Evolutionary conservation across 2,888 invertebrate genomes (phyloP).

Genomic region (Aethes cnicana): DNA sequence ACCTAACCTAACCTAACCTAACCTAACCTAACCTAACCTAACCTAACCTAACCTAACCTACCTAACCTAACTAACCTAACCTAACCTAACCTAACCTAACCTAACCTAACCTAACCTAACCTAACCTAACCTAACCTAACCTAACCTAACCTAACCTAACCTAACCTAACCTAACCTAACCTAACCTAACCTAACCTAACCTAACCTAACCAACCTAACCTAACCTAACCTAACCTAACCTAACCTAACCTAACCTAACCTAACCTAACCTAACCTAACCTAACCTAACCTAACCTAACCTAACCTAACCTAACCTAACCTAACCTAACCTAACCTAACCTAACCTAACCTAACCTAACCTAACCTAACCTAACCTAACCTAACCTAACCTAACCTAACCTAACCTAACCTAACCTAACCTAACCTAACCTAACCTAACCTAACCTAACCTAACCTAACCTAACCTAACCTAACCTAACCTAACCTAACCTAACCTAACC

Average conservation of each 20-base stretch:
- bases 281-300: conserved; percentile 32
- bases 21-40: conserved; percentile 31
- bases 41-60: conserved; percentile 27
- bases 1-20: conserved; percentile 25
- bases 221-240: conserved; percentile 33
- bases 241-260: conserved; percentile 32
- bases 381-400: conserved; percentile 31
- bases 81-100: conserved; percentile 30
- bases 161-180: conserved; percentile 31
- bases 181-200: conserved; percentile 33
- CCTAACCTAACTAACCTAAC: conserved; percentile 31
- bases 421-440: conserved; percentile 33
- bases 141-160: conserved; percentile 34
- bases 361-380: conserved; percentile 34
- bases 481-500: conserved; percentile 35
- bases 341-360: conserved; percentile 32
- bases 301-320: conserved; percentile 34
- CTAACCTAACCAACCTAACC: conserved; percentile 33
- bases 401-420: conserved; percentile 33
- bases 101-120: too few relatives aligned
- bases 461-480: conserved; percentile 36
- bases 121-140: conserved; percentile 29
- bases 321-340: conserved; percentile 33
- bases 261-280: conserved; percentile 33
- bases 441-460: conserved; percentile 36